A percentile compares a stretch with the other conserved stretches of the same genome.
phyloP scores from a whole-genome alignment of 1,140 invertebrate genomes.

The Anoplolepis gracilipes region DNA sequence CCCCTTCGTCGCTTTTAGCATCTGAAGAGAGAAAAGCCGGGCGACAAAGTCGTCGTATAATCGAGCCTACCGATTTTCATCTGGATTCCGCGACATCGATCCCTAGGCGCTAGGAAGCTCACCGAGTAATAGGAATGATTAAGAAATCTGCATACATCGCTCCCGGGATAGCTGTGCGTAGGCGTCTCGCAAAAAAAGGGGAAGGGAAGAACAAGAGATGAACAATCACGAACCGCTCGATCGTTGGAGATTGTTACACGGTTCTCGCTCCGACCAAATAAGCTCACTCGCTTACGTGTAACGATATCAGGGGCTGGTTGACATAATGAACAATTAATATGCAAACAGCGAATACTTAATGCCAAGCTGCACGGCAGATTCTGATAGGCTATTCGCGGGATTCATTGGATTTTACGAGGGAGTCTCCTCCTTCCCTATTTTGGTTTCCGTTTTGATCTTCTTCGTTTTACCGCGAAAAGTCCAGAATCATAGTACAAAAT shows the following conservation, averaged over 20 bases:
- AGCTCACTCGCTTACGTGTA: constrained; percentile 30
- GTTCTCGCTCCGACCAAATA: constrained; percentile 55
- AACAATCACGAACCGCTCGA: constrained; percentile 47
- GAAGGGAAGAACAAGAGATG: constrained; percentile 24
- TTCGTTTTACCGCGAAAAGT: background rate
- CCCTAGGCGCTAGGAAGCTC: constrained; percentile 11
- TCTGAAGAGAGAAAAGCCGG: background rate
- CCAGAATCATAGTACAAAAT: background rate
- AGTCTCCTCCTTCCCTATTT: background rate
- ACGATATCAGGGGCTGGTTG: constrained; percentile 64
- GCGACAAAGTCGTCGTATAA: constrained; percentile 40
- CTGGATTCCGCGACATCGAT: constrained; percentile 10
- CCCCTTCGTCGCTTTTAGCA: background rate
- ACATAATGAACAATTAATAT: constrained; percentile 85
- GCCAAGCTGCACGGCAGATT: constrained; percentile 79
- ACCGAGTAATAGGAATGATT: constrained; percentile 44
- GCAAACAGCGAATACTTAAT: constrained; percentile 85
- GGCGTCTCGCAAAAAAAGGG: background rate
- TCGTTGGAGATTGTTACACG: constrained; percentile 53
- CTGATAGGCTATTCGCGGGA: constrained; percentile 76
- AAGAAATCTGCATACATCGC: constrained; percentile 74
- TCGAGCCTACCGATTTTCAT: constrained; percentile 44
- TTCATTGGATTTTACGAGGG: constrained; percentile 11
- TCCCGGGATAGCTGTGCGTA: constrained; percentile 61
- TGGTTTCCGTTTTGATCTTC: background rate